Percentiles rank a stretch among this genome's conserved stretches.
Conservation (phyloP, 2,113 vertebrate species). For the Gnathonemus longibarbis region DNA sequence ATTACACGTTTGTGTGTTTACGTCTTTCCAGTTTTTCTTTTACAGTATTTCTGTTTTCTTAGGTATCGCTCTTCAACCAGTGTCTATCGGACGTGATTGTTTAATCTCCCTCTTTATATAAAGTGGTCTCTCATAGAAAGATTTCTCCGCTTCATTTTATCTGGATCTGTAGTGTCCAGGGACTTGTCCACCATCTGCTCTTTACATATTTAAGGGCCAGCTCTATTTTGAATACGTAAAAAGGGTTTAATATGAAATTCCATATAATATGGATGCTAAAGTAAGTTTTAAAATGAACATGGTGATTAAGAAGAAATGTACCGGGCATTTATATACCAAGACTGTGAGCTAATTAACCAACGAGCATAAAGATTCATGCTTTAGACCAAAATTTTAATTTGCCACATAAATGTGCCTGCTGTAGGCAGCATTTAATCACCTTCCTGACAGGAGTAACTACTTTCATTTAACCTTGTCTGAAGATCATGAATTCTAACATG, state of each 20-base stretch:
- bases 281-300: conserved; percentile 92
- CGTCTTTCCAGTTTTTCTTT: background rate
- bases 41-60: background rate
- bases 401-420: conserved; percentile 95
- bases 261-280: conserved; percentile 76
- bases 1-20: background rate
- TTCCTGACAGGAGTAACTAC: conserved; percentile 99
- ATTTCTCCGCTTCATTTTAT: background rate
- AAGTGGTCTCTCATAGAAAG: background rate
- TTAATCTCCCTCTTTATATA: background rate
- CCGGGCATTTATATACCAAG: conserved; percentile 94
- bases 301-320: conserved; percentile 94
- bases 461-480: conserved; percentile 99
- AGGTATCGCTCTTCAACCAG: background rate
- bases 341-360: conserved; percentile 89
- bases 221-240: conserved; percentile 45
- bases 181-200: background rate
- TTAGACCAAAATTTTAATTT: conserved; percentile 98
- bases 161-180: background rate
- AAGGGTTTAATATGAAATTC: conserved; percentile 70
- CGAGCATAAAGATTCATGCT: conserved; percentile 97
- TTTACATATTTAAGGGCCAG: conserved; percentile 7
- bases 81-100: background rate
- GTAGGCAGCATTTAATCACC: conserved; percentile 99
- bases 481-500: conserved; percentile 99